Evolutionary conservation across 2,888 invertebrate genomes (phyloP), one percentile per base, ranked within the genome.

Genomic region (Caenorhabditis wallacei): DNA sequence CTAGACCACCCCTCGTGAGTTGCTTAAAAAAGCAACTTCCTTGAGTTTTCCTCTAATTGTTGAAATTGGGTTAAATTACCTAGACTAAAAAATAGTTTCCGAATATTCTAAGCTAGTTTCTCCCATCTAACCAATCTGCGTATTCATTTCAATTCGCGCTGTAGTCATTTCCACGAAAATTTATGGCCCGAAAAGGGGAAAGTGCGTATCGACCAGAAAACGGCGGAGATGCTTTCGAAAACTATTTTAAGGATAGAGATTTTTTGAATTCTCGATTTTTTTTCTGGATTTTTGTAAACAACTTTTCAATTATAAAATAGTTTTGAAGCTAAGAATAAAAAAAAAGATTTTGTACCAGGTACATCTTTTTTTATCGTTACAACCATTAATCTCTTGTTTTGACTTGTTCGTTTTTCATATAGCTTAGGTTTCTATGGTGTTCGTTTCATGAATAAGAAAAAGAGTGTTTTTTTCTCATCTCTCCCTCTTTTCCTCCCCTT

Each of bases 1-100:
- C 51, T 48, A 43, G 61, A 61, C 61, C 61, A n/a, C 46, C 51
- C 64, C 48, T 11, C 64, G 26, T 35, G 51, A 64, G 35, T 53
- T 53, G 13, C 18, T 51, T 20, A 20, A 7, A 18, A 7, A 5
- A 30, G 30, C n/a, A n/a, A 30, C 30, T 30, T 8, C 8, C 7
- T 43, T 16, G 59, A 22, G 37, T 59, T 40, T 30, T 8, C 30
- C n/a, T n/a, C n/a, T n/a, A n/a, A n/a, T n/a, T n/a, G n/a, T n/a
- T n/a, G n/a, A n/a, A n/a, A n/a, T n/a, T n/a, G n/a, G n/a, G n/a
- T n/a, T n/a, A n/a, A n/a, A n/a, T n/a, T n/a, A n/a, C n/a, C n/a
- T 30, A 8, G 8, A 30, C 30, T 8, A 5, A 30, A 30, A 30
- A 30, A 8, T 3, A 30, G 30, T 5, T 5, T 5, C 30, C 30